A percentile compares a stretch with the other conserved stretches of the same genome.
These are phyloP conservation scores for Apamea crenata DNA, from an alignment of 2,888 invertebrate species.

Conservation along the genomic window DNA sequence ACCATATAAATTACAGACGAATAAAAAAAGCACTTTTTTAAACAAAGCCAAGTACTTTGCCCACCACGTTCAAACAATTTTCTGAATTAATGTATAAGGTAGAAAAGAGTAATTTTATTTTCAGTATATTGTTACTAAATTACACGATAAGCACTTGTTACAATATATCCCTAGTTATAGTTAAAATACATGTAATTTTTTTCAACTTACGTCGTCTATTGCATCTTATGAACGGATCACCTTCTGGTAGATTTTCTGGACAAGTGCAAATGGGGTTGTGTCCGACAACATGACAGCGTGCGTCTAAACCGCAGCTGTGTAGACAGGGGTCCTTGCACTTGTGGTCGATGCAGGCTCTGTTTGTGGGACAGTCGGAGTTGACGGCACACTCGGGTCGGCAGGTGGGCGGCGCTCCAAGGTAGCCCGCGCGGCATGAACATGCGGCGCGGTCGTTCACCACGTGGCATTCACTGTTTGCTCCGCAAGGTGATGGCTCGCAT, in stretches of 20 bases:
- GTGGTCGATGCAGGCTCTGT: constrained; percentile 93
- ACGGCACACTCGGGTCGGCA: constrained; percentile 95
- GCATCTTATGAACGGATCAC: constrained; percentile 95
- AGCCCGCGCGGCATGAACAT: constrained; percentile 93
- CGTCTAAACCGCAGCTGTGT: constrained; percentile 94
- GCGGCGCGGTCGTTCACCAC: constrained; percentile 92
- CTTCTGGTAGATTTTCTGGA: constrained; percentile 91
- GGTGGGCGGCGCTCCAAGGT: constrained; percentile 93
- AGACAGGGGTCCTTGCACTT: constrained; percentile 94
- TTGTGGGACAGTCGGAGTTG: constrained; percentile 93
- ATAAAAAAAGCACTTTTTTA: constrained; percentile 35
- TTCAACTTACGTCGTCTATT: constrained; percentile 82
- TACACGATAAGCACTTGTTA: background rate
- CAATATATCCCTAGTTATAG: background rate
- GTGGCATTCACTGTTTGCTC: constrained; percentile 94
- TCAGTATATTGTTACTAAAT: no score
- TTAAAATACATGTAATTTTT: background rate
- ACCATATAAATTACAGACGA: no score
- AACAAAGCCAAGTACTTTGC: background rate
- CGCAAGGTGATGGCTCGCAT: constrained; percentile 95
- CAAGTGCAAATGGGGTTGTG: constrained; percentile 96
- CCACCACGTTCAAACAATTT: background rate
- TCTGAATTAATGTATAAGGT: background rate
- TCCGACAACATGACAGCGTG: constrained; percentile 94
- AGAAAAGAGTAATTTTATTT: constrained; percentile 9